Evolutionary conservation across 1,140 invertebrate species (phyloP).

Genomic region (Triops longicaudatus): DNA sequence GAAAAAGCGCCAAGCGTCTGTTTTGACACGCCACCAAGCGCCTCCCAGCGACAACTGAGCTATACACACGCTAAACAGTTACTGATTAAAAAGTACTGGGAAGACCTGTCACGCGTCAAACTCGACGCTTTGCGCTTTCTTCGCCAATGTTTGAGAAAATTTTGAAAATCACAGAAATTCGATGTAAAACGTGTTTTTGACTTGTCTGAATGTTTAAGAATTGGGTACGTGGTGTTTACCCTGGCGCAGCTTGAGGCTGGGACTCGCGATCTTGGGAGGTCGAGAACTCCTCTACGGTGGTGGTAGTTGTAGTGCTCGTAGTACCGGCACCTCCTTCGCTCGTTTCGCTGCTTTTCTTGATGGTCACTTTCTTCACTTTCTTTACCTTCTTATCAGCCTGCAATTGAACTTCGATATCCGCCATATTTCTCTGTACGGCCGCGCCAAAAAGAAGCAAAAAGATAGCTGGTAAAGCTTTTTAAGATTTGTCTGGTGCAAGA

Average conservation of each 20-base stretch:
- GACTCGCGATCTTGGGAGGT: constrained; percentile 19
- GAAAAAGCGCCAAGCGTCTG: too few species aligned
- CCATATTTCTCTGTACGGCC: constrained; percentile 14
- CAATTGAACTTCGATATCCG: constrained; percentile 30
- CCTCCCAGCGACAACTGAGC: too few species aligned
- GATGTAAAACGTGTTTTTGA: too few species aligned
- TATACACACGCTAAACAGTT: too few species aligned
- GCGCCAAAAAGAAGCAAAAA: background rate
- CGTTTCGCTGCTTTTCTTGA: constrained; percentile 24
- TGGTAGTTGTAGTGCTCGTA: constrained; percentile 24
- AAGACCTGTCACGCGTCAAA: too few species aligned
- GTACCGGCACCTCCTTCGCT: constrained; percentile 18
- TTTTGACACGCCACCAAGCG: too few species aligned
- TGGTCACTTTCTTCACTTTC: constrained; percentile 34
- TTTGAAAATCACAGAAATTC: too few species aligned
- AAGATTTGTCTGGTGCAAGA: background rate
- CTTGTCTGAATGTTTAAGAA: too few species aligned
- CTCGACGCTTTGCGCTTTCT: too few species aligned
- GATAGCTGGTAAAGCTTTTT: constrained; percentile 23
- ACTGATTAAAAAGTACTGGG: too few species aligned
- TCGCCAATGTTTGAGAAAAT: too few species aligned
- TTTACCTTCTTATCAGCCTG: constrained; percentile 33
- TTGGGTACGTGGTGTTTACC: background rate
- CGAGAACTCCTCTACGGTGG: constrained; percentile 23
- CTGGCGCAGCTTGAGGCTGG: background rate